Percentiles rank a stretch among this genome's conserved stretches.
Evolutionary conservation across 2,888 invertebrate species (phyloP).

Genomic region (Spisula solida): DNA sequence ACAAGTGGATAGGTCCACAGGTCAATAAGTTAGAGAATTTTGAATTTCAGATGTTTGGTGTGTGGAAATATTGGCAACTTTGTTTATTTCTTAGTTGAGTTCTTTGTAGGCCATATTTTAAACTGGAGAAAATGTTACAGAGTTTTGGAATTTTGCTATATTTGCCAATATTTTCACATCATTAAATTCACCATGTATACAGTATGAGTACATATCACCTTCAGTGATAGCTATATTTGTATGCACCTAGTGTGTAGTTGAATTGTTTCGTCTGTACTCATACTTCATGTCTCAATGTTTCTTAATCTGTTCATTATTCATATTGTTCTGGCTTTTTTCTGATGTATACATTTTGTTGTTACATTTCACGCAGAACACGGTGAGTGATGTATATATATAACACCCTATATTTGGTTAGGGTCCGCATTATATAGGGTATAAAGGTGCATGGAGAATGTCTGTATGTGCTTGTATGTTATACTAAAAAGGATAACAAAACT

Average conservation of each 20-base stretch:
- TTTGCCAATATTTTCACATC: too few relatives aligned
- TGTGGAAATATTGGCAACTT: too few relatives aligned
- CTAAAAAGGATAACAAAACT: too few relatives aligned
- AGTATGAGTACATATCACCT: too few relatives aligned
- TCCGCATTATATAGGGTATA: background rate
- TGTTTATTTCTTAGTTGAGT: too few relatives aligned
- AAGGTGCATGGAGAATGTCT: background rate
- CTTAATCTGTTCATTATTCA: background rate
- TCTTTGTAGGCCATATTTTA: too few relatives aligned
- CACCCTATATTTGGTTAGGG: background rate
- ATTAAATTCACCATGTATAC: too few relatives aligned
- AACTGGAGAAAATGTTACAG: too few relatives aligned
- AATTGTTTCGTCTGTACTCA: background rate
- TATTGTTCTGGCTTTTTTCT: background rate
- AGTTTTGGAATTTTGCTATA: too few relatives aligned
- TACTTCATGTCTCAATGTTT: background rate
- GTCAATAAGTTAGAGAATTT: too few relatives aligned
- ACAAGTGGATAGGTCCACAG: too few relatives aligned
- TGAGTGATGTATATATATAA: background rate
- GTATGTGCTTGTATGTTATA: background rate
- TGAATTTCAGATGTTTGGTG: too few relatives aligned
- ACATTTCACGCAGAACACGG: constrained; percentile 1
- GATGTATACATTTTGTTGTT: background rate
- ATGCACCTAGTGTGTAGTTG: background rate
- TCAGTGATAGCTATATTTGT: background rate